Evolutionary conservation across 2,888 invertebrate genomes (phyloP).

Genomic region (Colostygia pectinataria): DNA sequence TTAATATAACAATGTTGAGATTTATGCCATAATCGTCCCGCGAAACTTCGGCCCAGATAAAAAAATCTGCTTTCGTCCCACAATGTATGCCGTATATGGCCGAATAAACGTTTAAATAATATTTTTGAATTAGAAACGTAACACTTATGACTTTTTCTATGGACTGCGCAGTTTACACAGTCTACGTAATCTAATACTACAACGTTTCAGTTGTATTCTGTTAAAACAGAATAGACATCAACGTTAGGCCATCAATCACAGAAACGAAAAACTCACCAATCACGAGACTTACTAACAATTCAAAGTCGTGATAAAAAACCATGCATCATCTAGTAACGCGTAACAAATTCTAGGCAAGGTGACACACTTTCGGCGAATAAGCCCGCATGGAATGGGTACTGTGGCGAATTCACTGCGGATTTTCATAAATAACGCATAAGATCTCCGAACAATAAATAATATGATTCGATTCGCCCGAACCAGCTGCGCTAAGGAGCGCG

Average conservation of each 20-base stretch:
- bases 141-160: no score
- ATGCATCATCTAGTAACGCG: constrained; percentile 62
- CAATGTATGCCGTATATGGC: no score
- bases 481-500: constrained; percentile 79
- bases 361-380: constrained; percentile 68
- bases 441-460: constrained; percentile 76
- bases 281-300: constrained; percentile 41
- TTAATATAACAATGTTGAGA: no score
- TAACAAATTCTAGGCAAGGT: constrained; percentile 76
- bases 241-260: constrained; percentile 53
- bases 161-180: no score
- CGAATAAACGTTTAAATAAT: no score
- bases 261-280: constrained; percentile 39
- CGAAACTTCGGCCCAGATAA: no score
- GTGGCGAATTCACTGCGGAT: constrained; percentile 65
- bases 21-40: no score
- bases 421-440: constrained; percentile 78
- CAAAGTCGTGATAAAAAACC: constrained; percentile 48
- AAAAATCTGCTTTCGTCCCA: no score
- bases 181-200: no score
- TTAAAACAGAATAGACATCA: no score
- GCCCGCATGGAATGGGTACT: constrained; percentile 52
- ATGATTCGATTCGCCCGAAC: constrained; percentile 75
- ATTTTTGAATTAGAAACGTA: no score
- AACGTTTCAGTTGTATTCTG: no score